phyloP scores from a whole-genome alignment of 2,113 vertebrate species.

The Lasiurus cinereus region DNA sequence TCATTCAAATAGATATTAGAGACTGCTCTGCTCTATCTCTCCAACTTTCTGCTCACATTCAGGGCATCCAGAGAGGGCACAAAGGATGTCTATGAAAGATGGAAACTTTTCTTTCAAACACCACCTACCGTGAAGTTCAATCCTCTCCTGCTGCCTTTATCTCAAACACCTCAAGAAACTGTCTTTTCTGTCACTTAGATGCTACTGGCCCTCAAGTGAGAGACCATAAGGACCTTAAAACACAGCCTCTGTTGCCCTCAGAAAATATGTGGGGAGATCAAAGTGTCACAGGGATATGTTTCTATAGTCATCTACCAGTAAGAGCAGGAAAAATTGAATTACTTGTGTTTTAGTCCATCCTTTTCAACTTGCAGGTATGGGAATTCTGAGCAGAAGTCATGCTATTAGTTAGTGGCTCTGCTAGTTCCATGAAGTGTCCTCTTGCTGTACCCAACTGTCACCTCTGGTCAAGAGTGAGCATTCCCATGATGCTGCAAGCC shows the following conservation, averaged over 20 bases:
- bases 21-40: neutral
- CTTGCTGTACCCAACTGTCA: neutral
- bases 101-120: neutral
- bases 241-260: neutral
- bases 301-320: neutral
- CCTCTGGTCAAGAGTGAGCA: neutral
- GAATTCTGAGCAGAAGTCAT: neutral
- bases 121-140: fast-evolving
- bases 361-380: neutral
- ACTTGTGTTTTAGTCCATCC: neutral
- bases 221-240: neutral
- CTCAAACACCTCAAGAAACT: neutral
- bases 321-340: neutral
- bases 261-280: neutral
- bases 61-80: neutral
- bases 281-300: neutral
- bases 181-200: neutral
- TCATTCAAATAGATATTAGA: neutral
- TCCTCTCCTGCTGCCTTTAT: neutral
- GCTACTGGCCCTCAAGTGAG: neutral
- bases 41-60: neutral
- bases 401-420: neutral
- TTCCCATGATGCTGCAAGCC: slow-evolving; percentile 27
- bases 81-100: neutral
- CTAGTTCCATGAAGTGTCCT: neutral